Percentiles rank a stretch among this genome's conserved stretches.
Evolutionary conservation across 2,888 invertebrate genomes (phyloP).

Genomic region (Pilophorus perplexus): DNA sequence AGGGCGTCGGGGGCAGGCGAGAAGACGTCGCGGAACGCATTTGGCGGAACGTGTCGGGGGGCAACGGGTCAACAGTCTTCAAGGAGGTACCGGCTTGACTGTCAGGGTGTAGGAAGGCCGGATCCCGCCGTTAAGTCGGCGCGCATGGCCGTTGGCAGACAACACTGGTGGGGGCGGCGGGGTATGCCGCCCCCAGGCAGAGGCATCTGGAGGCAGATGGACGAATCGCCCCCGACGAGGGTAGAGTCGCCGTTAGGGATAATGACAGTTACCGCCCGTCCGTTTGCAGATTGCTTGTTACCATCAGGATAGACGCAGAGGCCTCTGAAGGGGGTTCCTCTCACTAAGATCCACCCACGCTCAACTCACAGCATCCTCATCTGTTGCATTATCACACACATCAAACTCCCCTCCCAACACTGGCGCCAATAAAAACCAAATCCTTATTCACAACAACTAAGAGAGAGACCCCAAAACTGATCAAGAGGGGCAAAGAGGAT

Average conservation of each 20-base stretch:
- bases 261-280: too few relatives aligned
- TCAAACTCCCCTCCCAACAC: too few relatives aligned
- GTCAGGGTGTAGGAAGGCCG: slow-evolving; percentile 12
- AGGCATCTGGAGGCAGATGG: not conserved
- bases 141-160: slow-evolving; percentile 22
- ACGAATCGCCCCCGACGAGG: not conserved
- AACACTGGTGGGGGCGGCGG: not conserved
- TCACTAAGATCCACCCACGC: too few relatives aligned
- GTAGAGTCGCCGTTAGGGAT: not conserved
- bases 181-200: slow-evolving; percentile 10
- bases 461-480: too few relatives aligned
- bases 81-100: slow-evolving; percentile 41
- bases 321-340: too few relatives aligned
- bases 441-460: too few relatives aligned
- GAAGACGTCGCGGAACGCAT: slow-evolving; percentile 31
- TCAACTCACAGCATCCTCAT: too few relatives aligned
- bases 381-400: too few relatives aligned
- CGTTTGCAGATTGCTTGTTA: too few relatives aligned
- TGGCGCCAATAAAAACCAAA: too few relatives aligned
- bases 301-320: too few relatives aligned
- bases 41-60: slow-evolving; percentile 9
- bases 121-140: slow-evolving; percentile 27
- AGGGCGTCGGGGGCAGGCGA: slow-evolving; percentile 9
- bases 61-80: slow-evolving; percentile 21
- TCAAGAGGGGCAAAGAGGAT: too few relatives aligned